Evolutionary conservation across 2,797 vertebrate species (phyloP), one percentile per base, ranked within the genome.

Genomic region (Gobionotothen gibberifrons): DNA sequence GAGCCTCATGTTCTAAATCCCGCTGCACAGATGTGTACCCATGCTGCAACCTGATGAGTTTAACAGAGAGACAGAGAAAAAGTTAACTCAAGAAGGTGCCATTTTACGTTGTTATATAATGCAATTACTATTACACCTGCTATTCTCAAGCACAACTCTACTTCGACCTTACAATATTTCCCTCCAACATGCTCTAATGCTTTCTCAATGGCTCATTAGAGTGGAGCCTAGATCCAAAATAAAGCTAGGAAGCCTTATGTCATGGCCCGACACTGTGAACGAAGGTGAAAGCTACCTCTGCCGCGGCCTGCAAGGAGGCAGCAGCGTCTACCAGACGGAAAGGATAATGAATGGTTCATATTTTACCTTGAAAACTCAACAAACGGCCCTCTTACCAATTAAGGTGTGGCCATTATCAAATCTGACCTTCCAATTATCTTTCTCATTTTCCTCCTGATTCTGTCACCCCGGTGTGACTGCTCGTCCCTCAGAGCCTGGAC

Each of bases 361-460:
- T 93, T 93, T 95, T 75, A 90, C 85, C 15, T 94, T 94, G 91
- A 95, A 95, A 92, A 94, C 85, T 86, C 47, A 49, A 87, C 91
- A 90, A 93, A 90, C 46, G 81, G 87, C 89, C 87, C 92, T 94
- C 81, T 80, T 77, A 92, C 87, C 94, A 95, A 93, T 96, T 96
- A 95, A 90, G 84, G 90, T 60, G 87, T 92, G 89, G 89, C 91
- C 91, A 94, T 94, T 94, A 95, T 94, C 90, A 93, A 93, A 93
- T 93, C 88, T 95, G 94, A 95, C 94, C 94, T 93, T 94, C 93
- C 94, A 95, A 94, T 95, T 95, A 95, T 94, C 94, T 95, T 86
- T 87, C 89, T 92, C 89, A 92, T 93, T 95, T 92, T 88, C 68
- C 72, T 80, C 87, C 76, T 79, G 81, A 86, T 93, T 93, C 83